Conservation (phyloP, 2,113 vertebrate genomes). For the Addax nasomaculatus region DNA sequence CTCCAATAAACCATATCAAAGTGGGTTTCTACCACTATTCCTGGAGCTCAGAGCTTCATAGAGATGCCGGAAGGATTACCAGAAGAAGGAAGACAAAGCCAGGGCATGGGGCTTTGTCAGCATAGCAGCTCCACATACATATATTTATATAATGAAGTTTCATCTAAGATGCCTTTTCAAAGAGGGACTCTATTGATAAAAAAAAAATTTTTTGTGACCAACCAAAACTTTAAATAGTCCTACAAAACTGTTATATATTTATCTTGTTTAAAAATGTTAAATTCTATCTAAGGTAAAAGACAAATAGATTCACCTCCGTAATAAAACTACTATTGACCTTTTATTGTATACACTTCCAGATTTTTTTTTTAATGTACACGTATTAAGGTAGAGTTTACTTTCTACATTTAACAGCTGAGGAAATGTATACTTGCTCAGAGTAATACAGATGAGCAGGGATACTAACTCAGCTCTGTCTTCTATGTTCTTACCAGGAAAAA, state of each 20-base stretch:
- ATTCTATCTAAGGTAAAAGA: not conserved
- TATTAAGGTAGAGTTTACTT: not conserved
- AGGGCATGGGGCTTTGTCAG: not conserved
- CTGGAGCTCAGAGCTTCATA: not conserved
- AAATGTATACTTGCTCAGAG: not conserved
- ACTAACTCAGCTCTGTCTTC: not conserved
- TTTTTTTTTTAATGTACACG: not conserved
- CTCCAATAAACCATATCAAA: not conserved
- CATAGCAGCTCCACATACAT: not conserved
- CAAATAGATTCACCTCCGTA: not conserved
- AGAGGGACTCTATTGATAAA: not conserved
- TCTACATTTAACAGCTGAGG: not conserved
- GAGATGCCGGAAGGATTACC: not conserved
- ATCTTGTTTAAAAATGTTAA: not conserved
- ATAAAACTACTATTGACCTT: not conserved
- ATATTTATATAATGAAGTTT: not conserved
- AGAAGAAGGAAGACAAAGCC: not conserved
- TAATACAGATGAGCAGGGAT: not conserved
- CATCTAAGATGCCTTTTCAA: not conserved
- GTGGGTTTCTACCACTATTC: not conserved
- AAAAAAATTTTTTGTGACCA: not conserved
- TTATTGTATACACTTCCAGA: not conserved
- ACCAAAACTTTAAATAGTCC: not conserved
- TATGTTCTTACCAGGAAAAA: conserved; percentile 16
- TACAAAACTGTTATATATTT: not conserved